These are phyloP conservation scores for Eupithecia subumbrata DNA, from an alignment of 2,888 invertebrate genomes.

Conservation along the genomic window DNA sequence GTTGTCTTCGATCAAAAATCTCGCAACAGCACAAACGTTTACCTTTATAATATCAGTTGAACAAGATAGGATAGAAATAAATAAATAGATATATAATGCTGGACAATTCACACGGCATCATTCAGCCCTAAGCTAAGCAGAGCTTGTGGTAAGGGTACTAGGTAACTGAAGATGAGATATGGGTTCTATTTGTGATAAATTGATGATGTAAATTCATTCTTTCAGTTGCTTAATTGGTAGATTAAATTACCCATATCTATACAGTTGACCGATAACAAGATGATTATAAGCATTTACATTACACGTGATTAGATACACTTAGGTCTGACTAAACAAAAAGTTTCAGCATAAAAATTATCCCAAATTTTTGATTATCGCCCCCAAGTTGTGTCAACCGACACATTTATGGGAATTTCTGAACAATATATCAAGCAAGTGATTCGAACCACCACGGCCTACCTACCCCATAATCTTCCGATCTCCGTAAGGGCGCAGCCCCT, in stretches of 20 bases:
- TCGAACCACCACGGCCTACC: constrained; percentile 58
- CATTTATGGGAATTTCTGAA: constrained; percentile 47
- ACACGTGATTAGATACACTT: neutral
- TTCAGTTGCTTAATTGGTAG: neutral
- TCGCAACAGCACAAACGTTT: neutral
- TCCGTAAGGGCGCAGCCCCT: constrained; percentile 74
- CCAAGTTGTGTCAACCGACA: constrained; percentile 37
- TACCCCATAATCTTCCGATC: constrained; percentile 60
- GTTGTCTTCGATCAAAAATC: neutral
- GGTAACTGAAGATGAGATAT: no score
- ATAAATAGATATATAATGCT: no score
- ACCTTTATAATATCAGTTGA: neutral
- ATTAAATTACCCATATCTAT: neutral
- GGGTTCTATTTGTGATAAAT: no score
- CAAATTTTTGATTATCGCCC: constrained; percentile 23
- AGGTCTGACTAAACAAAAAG: neutral
- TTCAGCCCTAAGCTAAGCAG: no score
- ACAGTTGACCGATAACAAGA: neutral
- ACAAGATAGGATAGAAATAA: no score
- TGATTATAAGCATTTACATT: neutral
- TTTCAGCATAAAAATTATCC: neutral
- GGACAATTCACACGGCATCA: no score
- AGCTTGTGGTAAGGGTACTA: no score
- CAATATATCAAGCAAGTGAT: constrained; percentile 68
- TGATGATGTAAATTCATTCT: no score